Evolutionary conservation across 2,888 invertebrate genomes (phyloP).

Genomic region (Taenaris catops): DNA sequence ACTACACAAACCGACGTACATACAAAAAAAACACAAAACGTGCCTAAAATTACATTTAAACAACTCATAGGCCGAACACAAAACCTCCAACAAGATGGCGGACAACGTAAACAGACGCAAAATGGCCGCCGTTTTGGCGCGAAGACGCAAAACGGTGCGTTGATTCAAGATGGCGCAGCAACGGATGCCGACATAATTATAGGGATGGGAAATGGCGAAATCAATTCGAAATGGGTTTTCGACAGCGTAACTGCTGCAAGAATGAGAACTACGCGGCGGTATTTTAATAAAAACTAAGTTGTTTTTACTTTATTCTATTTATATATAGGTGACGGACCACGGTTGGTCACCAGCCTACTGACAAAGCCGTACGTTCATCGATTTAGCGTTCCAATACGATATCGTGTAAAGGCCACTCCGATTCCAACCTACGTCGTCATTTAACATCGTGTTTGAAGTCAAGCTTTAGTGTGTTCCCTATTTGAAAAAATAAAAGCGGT

Average conservation of each 20-base stretch:
- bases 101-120: conserved; percentile 22
- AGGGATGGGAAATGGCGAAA: conserved; percentile 38
- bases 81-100: conserved; percentile 26
- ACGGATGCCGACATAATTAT: conserved; percentile 38
- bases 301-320: too few species aligned
- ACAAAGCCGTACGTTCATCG: too few species aligned
- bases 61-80: not conserved
- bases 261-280: conserved; percentile 49
- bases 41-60: conserved; percentile 10
- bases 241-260: conserved; percentile 56
- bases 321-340: too few species aligned
- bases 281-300: conserved; percentile 36
- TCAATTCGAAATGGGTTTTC: conserved; percentile 61
- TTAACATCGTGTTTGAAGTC: too few species aligned
- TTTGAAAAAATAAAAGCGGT: too few species aligned
- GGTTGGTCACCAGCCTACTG: too few species aligned
- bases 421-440: too few species aligned
- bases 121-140: conserved; percentile 18
- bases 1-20: not conserved
- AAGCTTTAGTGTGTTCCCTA: too few species aligned
- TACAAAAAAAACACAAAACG: conserved; percentile 21
- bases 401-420: too few species aligned
- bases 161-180: conserved; percentile 23
- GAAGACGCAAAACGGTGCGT: conserved; percentile 21
- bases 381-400: too few species aligned